phyloP scores from a whole-genome alignment of 2,797 vertebrate species.

The Rhinichthys osculus region DNA sequence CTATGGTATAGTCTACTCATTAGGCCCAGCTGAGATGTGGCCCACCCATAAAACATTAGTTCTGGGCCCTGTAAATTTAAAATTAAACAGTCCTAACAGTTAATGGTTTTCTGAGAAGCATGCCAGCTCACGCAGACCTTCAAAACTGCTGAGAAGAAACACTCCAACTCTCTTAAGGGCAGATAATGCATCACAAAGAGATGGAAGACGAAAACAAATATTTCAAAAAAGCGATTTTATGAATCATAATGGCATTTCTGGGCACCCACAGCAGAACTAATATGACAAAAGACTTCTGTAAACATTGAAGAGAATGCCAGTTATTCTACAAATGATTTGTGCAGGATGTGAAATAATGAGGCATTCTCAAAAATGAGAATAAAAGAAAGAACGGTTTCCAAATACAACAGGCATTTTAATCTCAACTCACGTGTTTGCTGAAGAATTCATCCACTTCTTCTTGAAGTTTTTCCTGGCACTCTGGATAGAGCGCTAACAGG shows the following conservation, averaged over 20 bases:
- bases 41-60: background rate
- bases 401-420: background rate
- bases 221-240: background rate
- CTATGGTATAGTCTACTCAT: background rate
- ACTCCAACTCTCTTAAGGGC: background rate
- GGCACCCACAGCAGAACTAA: background rate
- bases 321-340: background rate
- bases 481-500: slow-evolving; percentile 85
- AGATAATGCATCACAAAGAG: slow-evolving; percentile 1
- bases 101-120: slow-evolving; percentile 20
- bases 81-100: background rate
- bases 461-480: slow-evolving; percentile 85
- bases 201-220: background rate
- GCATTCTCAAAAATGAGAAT: background rate
- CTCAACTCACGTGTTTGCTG: slow-evolving; percentile 83
- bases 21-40: background rate
- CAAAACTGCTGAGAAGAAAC: slow-evolving; percentile 12
- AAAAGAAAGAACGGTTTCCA: background rate
- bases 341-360: background rate
- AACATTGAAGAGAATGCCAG: background rate
- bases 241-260: slow-evolving; percentile 11
- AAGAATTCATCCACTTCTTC: slow-evolving; percentile 87
- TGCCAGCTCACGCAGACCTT: background rate
- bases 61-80: background rate
- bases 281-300: slow-evolving; percentile 11